phyloP scores from a whole-genome alignment of 2,797 vertebrate genomes.

The Melanotaenia maccullochi region DNA sequence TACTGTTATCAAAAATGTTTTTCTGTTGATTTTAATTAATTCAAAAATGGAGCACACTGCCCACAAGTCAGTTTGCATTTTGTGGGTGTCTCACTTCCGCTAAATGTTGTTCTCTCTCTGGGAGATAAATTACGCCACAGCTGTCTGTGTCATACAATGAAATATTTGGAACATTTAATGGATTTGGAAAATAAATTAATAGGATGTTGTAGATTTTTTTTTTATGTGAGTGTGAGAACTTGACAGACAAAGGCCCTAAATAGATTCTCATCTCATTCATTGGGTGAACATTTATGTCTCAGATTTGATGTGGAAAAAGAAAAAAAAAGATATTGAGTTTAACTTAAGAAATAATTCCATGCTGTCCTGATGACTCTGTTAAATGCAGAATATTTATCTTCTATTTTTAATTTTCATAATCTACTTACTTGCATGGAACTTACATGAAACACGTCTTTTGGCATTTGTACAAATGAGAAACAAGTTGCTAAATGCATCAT shows the following conservation, averaged over 20 bases:
- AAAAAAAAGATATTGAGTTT: neutral
- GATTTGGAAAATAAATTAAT: slow-evolving; percentile 53
- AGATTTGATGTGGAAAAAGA: slow-evolving; percentile 33
- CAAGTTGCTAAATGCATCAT: neutral
- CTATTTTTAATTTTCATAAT: slow-evolving; percentile 2
- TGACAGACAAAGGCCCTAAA: slow-evolving; percentile 37
- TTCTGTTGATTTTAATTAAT: slow-evolving; percentile 59
- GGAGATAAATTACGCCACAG: slow-evolving; percentile 42
- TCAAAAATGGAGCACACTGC: slow-evolving; percentile 35
- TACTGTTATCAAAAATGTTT: slow-evolving; percentile 41
- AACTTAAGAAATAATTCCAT: slow-evolving; percentile 45
- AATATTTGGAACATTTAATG: slow-evolving; percentile 47
- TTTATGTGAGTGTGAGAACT: slow-evolving; percentile 30
- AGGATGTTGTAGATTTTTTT: slow-evolving; percentile 44
- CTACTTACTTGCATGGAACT: neutral
- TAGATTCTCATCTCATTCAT: slow-evolving; percentile 45
- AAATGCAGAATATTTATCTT: slow-evolving; percentile 1
- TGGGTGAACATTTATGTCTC: slow-evolving; percentile 34
- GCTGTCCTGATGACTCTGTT: slow-evolving; percentile 12
- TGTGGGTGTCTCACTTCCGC: slow-evolving; percentile 28
- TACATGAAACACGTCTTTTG: neutral
- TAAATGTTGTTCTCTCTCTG: slow-evolving; percentile 25
- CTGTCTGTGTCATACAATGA: slow-evolving; percentile 50
- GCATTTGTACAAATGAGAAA: neutral
- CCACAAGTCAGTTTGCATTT: slow-evolving; percentile 40